Base-by-base conservation (phyloP, 2,113 vertebrate species). In the Xenopus borealis region DNA sequence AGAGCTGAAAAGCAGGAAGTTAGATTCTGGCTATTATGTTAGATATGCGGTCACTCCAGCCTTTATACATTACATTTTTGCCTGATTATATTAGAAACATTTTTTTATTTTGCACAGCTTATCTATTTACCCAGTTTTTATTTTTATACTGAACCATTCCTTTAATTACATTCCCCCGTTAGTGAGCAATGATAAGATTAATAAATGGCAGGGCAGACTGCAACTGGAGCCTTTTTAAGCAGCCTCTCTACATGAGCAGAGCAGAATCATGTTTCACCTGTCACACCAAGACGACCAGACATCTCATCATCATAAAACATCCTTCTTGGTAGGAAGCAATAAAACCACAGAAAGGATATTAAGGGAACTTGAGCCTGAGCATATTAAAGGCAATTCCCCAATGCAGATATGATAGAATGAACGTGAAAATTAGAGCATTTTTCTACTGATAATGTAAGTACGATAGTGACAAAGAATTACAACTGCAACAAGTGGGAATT, bases 271-370 rank as follows among this genome's bases (percentile, higher is more conserved):
- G 66, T 76, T 55, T 30, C 30, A 53, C 47, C 18, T 30, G 66
- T 64, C 66, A 69, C 59, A 46, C 14, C 57, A n/a, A 45, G 61
- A 69, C 33, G 8, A 58, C 74, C 66, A 77, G 74, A 77, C 74
- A 77, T 77, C 18, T 77, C 74, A 77, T 77, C 74, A 77, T 77
- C 74, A 70, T 77, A 70, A 76, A 76, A 69, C 46, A 69, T 63
- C 66, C 59, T 63, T 46, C n/a, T 6, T 63, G n/a, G 61, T 66
- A 77, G 74, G 74, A 77, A 70, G 67, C 18, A 70, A 77, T 77
- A 77, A 77, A 70, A n/a, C 3, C 59, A 70, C 62, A 58, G 23
- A 58, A 77, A 77, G 74, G 74, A 77, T 77, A 77, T 70, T 70
- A 77, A 69, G 14, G 74, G 70, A 77, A 77, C 17, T 53, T 30